Evolutionary conservation across 2,797 vertebrate species (phyloP).

Genomic region (Scyliorhinus canicula): DNA sequence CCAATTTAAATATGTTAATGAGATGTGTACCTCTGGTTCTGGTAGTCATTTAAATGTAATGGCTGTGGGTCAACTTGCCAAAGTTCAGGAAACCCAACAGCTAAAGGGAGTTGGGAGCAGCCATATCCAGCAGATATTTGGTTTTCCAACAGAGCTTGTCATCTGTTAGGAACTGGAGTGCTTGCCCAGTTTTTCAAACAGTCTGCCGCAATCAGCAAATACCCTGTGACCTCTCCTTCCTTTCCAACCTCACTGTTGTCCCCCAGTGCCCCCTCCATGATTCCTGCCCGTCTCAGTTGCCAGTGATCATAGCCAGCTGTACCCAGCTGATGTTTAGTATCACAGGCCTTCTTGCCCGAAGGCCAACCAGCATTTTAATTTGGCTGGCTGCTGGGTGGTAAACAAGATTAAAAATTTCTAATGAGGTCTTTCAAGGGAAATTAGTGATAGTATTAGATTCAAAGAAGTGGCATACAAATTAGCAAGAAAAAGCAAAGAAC

Average conservation of each 20-base stretch:
- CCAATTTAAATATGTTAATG: background rate
- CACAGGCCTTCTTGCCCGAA: no score
- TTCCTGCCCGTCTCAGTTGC: background rate
- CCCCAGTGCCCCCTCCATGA: background rate
- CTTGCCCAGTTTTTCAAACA: background rate
- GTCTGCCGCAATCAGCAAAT: background rate
- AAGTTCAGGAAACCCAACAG: background rate
- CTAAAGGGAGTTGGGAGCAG: background rate
- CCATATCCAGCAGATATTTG: no score
- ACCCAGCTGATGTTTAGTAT: background rate
- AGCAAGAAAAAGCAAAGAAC: no score
- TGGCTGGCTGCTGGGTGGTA: background rate
- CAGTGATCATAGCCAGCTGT: background rate
- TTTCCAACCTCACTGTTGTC: background rate
- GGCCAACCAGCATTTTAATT: background rate
- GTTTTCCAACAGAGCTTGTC: background rate
- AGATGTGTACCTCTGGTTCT: background rate
- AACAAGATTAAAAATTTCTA: background rate
- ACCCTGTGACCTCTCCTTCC: background rate
- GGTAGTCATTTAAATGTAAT: background rate
- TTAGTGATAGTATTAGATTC: no score
- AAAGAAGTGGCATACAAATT: no score
- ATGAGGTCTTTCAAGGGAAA: no score
- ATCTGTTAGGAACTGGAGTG: background rate
- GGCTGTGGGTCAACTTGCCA: background rate